Evolutionary conservation across 2,888 invertebrate genomes (phyloP), one percentile per base, ranked within the genome.

Genomic region (Pachymerium ferrugineum): DNA sequence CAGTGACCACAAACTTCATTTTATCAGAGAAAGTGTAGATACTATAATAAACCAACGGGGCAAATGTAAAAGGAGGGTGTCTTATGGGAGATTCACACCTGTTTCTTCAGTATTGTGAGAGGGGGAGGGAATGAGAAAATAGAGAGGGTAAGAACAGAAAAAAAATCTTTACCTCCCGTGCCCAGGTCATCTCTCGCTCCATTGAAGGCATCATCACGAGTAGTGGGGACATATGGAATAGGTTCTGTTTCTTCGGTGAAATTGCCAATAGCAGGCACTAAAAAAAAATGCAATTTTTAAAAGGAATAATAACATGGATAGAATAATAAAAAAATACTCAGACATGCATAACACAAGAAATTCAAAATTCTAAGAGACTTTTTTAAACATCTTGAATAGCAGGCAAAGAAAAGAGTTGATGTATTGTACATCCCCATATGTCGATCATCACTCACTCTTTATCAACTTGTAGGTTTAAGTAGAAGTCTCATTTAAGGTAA

Each of bases 161-260:
- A n/a, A 16, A 68, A 69, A 71, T 28, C 28, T 47, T 72, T 62
- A 72, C 72, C 68, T 67, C 73, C 73, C 47, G 72, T 70, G 75
- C 78, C 22, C 75, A 75, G 42, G 75, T 77, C 72, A 75, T 77
- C 77, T 72, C 25, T 69, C 73, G 19, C 71, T 10, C 74, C 76
- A 33, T 54, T 73, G 67, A 71, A 71, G 38, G 74, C 42, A 69
- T 72, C 70, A 71, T 74, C 71, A 35, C 73, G 12, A 70, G 72
- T 28, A 5, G 75, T 77, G 5, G 79, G 79, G 4, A 81, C 79
- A 73, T 83, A 85, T 25, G 85, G 82, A 0, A 87, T 86, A 69
- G 88, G 87, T 19, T 86, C 84, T 47, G 86, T 85, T 80, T 92
- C 92, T 3, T 86, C 85, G 0, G 89, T 88, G 83, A 91, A 89